Evolutionary conservation across 2,888 invertebrate genomes (phyloP), one percentile per base, ranked within the genome.

Genomic region (Lypha dubia): DNA sequence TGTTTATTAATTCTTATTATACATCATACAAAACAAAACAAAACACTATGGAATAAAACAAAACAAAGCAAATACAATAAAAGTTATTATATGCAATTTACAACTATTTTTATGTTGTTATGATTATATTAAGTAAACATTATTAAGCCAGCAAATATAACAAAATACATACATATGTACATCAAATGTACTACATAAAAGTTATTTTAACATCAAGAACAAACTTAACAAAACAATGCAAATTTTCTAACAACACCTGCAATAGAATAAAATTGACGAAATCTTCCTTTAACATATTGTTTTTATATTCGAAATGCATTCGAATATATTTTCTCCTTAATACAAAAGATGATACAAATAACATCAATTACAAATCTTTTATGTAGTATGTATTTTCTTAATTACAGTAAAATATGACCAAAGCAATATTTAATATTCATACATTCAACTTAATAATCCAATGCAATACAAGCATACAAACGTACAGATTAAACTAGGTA

Each of bases 21-120:
- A 60, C 80, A 80, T 67, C 58, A 75, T 53, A 73, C 58, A 71
- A n/a, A n/a, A n/a, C n/a, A n/a, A n/a, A n/a, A n/a, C n/a, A n/a
- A n/a, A 71, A 41, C 44, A 70, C 53, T 65, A 68, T 44, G 62
- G 20, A 81, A 68, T 75, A 75, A 62, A 46, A 13, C n/a, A 49
- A 71, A 62, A 17, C 44, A 22, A 71, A 56, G 60, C 0, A 11
- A 44, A 79, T 24, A 13, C 8, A 15, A 35, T 28, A 24, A 20
- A 56, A 65, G 15, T n/a, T n/a, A 11, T 58, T 41, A 60, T 20
- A 83, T 68, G 70, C 58, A 75, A 75, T 76, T 76, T 76, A 82
- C 56, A 65, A 82, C 62, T 28, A 68, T 67, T 82, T 83, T 82
- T 83, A 70, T 63, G 75, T 75, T 75, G 68, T 77, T 71, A 60